Percentiles rank a stretch among this genome's conserved stretches.
These are phyloP conservation scores for Drosophila rellima DNA, from an alignment of 2,888 invertebrate species.

Conservation along the genomic window DNA sequence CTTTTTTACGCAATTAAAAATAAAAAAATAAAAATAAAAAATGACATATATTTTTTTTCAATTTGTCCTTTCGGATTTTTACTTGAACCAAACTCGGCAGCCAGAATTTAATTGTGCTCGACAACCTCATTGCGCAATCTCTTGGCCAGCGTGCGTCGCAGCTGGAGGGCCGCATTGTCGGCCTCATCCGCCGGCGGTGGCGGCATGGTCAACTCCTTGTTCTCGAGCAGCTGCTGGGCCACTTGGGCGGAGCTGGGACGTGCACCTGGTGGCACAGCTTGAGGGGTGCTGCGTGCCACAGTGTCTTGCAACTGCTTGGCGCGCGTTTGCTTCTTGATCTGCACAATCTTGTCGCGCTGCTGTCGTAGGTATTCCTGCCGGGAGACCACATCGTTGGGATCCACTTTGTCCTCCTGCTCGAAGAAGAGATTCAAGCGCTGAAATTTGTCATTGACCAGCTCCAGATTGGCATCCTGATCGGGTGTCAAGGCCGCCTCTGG, in stretches of 20 bases:
- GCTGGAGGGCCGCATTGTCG: conserved; percentile 88
- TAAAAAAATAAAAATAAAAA: too few species aligned
- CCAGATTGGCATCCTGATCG: conserved; percentile 70
- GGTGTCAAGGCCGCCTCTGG: conserved; percentile 82
- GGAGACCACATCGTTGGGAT: conserved; percentile 89
- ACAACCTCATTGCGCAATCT: conserved; percentile 95
- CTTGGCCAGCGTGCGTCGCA: conserved; percentile 93
- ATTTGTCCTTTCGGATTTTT: too few species aligned
- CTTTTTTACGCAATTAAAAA: too few species aligned
- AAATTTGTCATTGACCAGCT: conserved; percentile 80
- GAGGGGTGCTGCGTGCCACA: conserved; percentile 85
- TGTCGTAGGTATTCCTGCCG: conserved; percentile 94
- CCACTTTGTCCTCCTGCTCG: conserved; percentile 84
- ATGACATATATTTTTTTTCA: too few species aligned
- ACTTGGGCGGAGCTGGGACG: conserved; percentile 92
- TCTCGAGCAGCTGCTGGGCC: conserved; percentile 89
- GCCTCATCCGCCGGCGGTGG: conserved; percentile 49
- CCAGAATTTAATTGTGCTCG: conserved; percentile 83
- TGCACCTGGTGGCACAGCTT: conserved; percentile 27
- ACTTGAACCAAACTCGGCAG: background rate
- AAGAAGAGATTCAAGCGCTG: conserved; percentile 85
- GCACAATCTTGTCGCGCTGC: conserved; percentile 96
- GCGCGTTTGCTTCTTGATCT: conserved; percentile 94
- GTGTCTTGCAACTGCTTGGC: conserved; percentile 91
- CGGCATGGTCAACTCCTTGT: conserved; percentile 64